Conservation (phyloP, 2,113 vertebrate genomes). For the Myiagra hebetior region DNA sequence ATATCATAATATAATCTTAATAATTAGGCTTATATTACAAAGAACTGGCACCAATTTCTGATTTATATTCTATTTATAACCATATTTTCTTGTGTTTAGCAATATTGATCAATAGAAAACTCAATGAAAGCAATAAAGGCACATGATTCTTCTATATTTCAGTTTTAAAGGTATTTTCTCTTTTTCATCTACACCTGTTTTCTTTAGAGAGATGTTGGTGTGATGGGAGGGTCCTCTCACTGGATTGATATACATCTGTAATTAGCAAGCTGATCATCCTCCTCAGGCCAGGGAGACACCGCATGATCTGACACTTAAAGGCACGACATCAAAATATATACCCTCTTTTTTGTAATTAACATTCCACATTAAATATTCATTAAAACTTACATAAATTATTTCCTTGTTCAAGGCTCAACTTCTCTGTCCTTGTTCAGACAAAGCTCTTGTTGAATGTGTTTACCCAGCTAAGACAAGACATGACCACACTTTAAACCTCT, state of each 20-base stretch:
- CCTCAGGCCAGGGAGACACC: not conserved
- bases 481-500: not conserved
- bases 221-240: not conserved
- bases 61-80: not conserved
- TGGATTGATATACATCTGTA: not conserved
- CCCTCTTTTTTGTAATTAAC: not conserved
- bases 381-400: constrained; percentile 27
- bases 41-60: not conserved
- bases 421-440: constrained; percentile 13
- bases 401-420: not conserved
- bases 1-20: not conserved
- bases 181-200: not conserved
- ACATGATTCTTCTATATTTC: not conserved
- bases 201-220: not conserved
- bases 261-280: not conserved
- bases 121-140: not conserved
- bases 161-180: not conserved
- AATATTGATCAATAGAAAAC: not conserved
- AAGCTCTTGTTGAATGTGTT: not conserved
- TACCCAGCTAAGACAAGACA: constrained; percentile 3
- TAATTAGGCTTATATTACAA: not conserved
- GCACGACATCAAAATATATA: not conserved
- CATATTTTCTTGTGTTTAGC: not conserved
- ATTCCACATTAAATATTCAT: constrained; percentile 13
- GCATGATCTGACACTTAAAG: not conserved